These are phyloP conservation scores for Dexiosoma caninum DNA, from an alignment of 2,888 invertebrate genomes.

Conservation along the genomic window DNA sequence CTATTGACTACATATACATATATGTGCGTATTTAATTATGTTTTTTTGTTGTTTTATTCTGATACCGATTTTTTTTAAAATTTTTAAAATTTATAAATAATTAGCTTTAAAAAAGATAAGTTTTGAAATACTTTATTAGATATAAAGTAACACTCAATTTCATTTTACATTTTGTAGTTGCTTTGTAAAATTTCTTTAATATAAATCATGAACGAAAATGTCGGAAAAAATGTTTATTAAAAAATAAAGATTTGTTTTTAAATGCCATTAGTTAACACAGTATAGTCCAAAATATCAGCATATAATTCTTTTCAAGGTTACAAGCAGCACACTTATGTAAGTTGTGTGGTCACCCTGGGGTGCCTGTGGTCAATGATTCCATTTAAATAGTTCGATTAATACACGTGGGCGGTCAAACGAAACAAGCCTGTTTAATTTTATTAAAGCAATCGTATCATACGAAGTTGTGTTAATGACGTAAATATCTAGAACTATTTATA, in stretches of 20 bases:
- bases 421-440: neutral
- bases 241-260: too few species aligned
- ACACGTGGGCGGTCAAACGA: neutral
- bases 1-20: too few species aligned
- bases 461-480: neutral
- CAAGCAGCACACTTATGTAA: neutral
- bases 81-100: neutral
- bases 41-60: neutral
- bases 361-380: slow-evolving; percentile 13
- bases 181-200: too few species aligned
- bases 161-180: too few species aligned
- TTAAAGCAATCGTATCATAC: neutral
- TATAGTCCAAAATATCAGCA: too few species aligned
- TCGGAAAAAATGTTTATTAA: too few species aligned
- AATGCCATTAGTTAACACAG: too few species aligned
- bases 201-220: neutral
- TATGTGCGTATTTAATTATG: neutral
- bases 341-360: neutral
- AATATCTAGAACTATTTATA: neutral
- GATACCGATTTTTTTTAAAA: slow-evolving; percentile 1
- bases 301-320: slow-evolving; percentile 29
- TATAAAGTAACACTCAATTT: too few species aligned
- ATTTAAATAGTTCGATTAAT: neutral
- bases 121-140: neutral
- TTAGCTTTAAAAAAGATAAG: neutral